A percentile compares a stretch with the other conserved stretches of the same genome.
Evolutionary conservation across 2,888 invertebrate species (phyloP).

Genomic region (Minunthozetes semirufus): DNA sequence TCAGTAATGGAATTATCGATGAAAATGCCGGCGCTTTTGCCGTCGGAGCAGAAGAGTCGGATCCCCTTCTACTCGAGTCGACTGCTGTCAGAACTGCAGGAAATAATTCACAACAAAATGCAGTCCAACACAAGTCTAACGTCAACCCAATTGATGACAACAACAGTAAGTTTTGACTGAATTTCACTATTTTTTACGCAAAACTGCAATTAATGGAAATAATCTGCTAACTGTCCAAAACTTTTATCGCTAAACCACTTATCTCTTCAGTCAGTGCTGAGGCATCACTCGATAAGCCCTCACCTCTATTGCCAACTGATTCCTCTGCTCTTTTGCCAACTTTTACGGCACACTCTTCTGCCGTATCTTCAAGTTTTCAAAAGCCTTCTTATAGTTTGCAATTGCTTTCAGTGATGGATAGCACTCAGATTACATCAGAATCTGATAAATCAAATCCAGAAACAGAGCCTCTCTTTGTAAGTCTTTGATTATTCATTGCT

Average conservation of each 20-base stretch:
- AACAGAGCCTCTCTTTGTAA: conserved; percentile 5
- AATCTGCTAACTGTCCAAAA: background rate
- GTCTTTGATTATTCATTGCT: background rate
- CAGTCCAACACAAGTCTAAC: conserved; percentile 2
- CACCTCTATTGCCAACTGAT: conserved; percentile 11
- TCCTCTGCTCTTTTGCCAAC: conserved; percentile 19
- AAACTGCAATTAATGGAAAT: too few species aligned
- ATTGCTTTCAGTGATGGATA: conserved; percentile 24
- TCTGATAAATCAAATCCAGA: background rate
- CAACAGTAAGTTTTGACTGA: background rate
- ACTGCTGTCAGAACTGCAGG: conserved; percentile 27
- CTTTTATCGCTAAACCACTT: background rate
- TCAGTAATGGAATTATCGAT: conserved; percentile 18
- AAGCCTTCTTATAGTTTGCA: conserved; percentile 17
- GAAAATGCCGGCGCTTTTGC: background rate
- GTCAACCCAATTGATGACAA: background rate
- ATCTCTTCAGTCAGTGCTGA: conserved; percentile 8
- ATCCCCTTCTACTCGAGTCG: conserved; percentile 28
- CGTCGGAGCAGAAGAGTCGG: background rate
- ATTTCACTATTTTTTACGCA: background rate
- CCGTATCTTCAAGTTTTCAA: background rate
- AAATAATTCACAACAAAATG: conserved; percentile 25
- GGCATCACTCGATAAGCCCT: background rate
- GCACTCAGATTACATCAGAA: background rate
- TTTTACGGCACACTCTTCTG: conserved; percentile 7